These are phyloP conservation scores for Chaetops frenatus DNA, from an alignment of 2,113 vertebrate genomes.

Conservation along the genomic window DNA sequence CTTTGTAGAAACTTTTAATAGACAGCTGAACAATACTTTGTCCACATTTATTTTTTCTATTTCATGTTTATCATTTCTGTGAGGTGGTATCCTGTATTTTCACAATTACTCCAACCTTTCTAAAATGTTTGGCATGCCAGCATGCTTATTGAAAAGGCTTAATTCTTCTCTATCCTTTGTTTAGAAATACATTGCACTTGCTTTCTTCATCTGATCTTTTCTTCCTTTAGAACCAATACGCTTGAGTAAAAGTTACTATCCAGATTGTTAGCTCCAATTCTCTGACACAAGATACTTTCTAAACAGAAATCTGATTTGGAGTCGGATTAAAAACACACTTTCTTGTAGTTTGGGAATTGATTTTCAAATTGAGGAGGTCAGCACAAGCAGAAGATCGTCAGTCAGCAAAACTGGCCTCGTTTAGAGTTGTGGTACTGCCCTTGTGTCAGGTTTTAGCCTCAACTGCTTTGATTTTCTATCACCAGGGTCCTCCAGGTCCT, in stretches of 20 bases:
- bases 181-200: neutral
- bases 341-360: neutral
- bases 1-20: neutral
- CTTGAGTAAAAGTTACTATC: conserved; percentile 24
- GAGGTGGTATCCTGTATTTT: neutral
- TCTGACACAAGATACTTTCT: neutral
- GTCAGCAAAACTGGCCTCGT: neutral
- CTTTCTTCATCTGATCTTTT: neutral
- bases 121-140: neutral
- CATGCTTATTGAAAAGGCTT: neutral
- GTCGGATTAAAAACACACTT: neutral
- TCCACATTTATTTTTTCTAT: neutral
- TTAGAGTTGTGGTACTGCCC: neutral
- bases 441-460: neutral
- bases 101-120: neutral
- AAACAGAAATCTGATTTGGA: conserved; percentile 20
- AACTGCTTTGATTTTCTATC: conserved; percentile 50
- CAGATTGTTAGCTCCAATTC: conserved; percentile 7
- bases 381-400: neutral
- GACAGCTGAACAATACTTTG: neutral
- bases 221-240: conserved; percentile 7
- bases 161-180: neutral
- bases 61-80: neutral
- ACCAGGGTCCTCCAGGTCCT: conserved; percentile 88
- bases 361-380: neutral